A percentile compares a stretch with the other conserved stretches of the same genome.
Conservation (phyloP, 2,888 invertebrate genomes). For the Tridacna gigas region DNA sequence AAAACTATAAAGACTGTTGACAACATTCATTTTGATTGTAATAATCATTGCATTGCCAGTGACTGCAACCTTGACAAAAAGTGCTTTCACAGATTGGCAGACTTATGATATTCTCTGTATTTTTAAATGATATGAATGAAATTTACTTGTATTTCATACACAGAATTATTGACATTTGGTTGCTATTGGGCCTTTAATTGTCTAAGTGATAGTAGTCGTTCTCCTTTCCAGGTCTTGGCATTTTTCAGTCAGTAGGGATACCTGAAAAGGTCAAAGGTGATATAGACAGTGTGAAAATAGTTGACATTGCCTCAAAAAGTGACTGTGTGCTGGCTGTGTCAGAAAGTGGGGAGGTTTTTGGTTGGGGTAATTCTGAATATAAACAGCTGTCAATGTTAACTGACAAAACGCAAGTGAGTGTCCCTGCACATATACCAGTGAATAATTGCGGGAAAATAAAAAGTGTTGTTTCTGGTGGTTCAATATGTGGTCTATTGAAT, state of each 20-base stretch:
- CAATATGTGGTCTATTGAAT: slow-evolving; percentile 93
- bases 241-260: slow-evolving; percentile 76
- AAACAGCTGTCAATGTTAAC: slow-evolving; percentile 89
- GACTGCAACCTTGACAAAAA: too few species aligned
- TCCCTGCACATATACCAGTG: slow-evolving; percentile 89
- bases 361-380: slow-evolving; percentile 99
- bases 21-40: too few species aligned
- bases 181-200: too few species aligned
- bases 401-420: slow-evolving; percentile 88
- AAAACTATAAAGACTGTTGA: too few species aligned
- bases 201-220: background rate
- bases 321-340: slow-evolving; percentile 94
- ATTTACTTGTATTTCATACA: too few species aligned
- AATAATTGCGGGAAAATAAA: slow-evolving; percentile 89
- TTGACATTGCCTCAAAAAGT: slow-evolving; percentile 91
- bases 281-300: slow-evolving; percentile 92
- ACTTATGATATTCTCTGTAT: too few species aligned
- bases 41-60: too few species aligned
- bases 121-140: too few species aligned
- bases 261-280: slow-evolving; percentile 90
- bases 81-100: too few species aligned
- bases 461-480: slow-evolving; percentile 94
- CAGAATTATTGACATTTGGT: too few species aligned
- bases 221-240: slow-evolving; percentile 80
- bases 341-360: slow-evolving; percentile 96